Evolutionary conservation across 2,113 vertebrate species (phyloP).

Genomic region (Leucopsar rothschildi): DNA sequence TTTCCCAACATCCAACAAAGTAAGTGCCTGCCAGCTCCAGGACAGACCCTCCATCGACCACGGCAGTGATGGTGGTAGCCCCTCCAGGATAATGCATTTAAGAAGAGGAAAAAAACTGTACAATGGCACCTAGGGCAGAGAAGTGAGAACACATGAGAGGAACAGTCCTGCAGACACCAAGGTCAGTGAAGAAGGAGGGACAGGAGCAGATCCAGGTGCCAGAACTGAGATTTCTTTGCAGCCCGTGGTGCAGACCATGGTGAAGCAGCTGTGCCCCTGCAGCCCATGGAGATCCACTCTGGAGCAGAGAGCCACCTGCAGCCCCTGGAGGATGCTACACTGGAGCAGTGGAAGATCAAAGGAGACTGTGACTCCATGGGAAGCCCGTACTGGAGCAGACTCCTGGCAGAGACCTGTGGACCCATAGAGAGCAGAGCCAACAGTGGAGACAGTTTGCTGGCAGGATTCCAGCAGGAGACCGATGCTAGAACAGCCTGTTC

Average conservation of each 20-base stretch:
- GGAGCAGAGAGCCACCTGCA: neutral
- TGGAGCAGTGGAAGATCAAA: neutral
- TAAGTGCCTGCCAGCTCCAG: neutral
- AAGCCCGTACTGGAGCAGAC: neutral
- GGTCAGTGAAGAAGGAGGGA: neutral
- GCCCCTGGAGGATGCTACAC: rapidly evolving
- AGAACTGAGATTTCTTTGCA: neutral
- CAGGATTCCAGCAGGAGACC: neutral
- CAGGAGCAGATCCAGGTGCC: neutral
- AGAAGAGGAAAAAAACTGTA: neutral
- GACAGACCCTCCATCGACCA: neutral
- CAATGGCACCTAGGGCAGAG: neutral
- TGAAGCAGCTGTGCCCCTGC: neutral
- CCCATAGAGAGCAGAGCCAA: neutral
- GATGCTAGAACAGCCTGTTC: neutral
- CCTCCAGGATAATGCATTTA: neutral
- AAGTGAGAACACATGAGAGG: neutral
- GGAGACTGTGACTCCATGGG: neutral
- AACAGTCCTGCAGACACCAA: neutral
- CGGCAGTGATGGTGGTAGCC: rapidly evolving
- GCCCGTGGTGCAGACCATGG: neutral
- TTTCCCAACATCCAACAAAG: no score
- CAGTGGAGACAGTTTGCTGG: neutral
- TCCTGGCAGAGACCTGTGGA: neutral
- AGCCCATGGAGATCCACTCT: no score